These are phyloP conservation scores for Naja naja DNA, from an alignment of 2,113 vertebrate species.

Conservation along the genomic window DNA sequence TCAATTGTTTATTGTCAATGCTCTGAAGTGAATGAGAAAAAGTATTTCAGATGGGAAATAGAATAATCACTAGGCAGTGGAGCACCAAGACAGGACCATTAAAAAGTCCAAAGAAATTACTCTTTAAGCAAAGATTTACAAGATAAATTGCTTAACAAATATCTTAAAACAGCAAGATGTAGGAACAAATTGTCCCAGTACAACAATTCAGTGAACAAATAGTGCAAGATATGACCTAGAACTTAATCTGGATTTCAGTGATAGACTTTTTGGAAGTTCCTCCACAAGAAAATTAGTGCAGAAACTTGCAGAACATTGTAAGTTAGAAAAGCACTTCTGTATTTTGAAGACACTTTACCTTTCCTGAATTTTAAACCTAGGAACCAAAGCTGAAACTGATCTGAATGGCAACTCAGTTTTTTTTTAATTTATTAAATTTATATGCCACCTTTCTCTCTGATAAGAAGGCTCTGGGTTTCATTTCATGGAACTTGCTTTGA, in stretches of 20 bases:
- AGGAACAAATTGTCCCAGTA: neutral
- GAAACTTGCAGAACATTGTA: neutral
- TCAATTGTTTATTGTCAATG: no score
- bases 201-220: neutral
- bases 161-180: neutral
- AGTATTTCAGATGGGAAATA: neutral
- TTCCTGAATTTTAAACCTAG: neutral
- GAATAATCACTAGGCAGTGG: neutral
- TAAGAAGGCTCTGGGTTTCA: neutral
- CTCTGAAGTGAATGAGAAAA: no score
- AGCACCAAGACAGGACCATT: neutral
- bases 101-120: neutral
- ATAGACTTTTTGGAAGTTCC: neutral
- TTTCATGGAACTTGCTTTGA: neutral
- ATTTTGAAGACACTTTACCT: neutral
- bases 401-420: neutral
- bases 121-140: neutral
- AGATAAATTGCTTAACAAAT: neutral
- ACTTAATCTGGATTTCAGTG: neutral
- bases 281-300: neutral
- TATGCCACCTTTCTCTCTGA: neutral
- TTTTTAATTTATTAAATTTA: neutral
- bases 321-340: neutral
- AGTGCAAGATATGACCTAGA: neutral
- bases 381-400: neutral